phyloP scores from a whole-genome alignment of 2,888 invertebrate genomes.

The Liposcelis brunnea region DNA sequence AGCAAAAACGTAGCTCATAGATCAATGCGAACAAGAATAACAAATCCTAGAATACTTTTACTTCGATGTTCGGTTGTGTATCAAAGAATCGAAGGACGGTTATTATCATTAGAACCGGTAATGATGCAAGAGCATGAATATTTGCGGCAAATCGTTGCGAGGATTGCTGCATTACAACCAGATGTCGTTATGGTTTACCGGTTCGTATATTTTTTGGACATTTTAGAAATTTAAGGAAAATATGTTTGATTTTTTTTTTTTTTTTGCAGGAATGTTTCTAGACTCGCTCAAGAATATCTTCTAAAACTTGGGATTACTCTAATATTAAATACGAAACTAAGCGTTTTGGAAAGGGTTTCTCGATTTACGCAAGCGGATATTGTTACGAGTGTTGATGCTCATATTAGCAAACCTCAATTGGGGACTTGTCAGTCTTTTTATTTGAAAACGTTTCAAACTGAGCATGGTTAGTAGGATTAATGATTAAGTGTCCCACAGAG shows the following conservation, averaged over 20 bases:
- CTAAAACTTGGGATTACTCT: conserved; percentile 66
- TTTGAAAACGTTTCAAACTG: conserved; percentile 37
- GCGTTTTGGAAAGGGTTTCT: conserved; percentile 61
- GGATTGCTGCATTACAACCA: conserved; percentile 69
- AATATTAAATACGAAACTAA: conserved; percentile 66
- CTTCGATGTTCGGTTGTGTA: conserved; percentile 85
- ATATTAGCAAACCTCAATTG: conserved; percentile 54
- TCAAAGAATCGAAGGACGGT: conserved; percentile 81
- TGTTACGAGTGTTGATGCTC: conserved; percentile 72
- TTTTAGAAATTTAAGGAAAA: too few relatives aligned
- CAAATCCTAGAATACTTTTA: conserved; percentile 68
- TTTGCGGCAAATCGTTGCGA: conserved; percentile 63
- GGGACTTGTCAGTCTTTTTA: conserved; percentile 75
- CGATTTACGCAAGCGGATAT: conserved; percentile 70
- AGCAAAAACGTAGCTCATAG: conserved; percentile 90
- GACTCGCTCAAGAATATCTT: conserved; percentile 72
- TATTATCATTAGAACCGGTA: conserved; percentile 86
- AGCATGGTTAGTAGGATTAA: conserved; percentile 31
- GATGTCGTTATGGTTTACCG: conserved; percentile 76
- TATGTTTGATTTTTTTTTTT: too few relatives aligned
- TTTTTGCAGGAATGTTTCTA: conserved; percentile 25
- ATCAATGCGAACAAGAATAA: conserved; percentile 62
- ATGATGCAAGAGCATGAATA: conserved; percentile 86
- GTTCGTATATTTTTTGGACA: neutral
- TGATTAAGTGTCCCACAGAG: too few relatives aligned